These are phyloP conservation scores for Ectropis crepuscularia DNA, from an alignment of 2,888 invertebrate species.

Conservation along the genomic window DNA sequence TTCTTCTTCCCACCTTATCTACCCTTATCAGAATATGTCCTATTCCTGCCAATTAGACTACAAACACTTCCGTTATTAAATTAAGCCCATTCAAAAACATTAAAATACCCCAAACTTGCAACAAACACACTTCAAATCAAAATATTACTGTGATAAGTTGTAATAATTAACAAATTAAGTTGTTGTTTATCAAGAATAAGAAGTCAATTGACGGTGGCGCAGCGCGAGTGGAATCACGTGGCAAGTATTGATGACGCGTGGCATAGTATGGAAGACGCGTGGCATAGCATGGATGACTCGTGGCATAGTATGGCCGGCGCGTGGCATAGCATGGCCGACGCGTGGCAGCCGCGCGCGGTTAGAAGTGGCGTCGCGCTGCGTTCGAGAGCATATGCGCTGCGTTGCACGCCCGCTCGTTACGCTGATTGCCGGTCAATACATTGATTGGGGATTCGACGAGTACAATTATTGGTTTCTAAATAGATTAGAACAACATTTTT, in stretches of 20 bases:
- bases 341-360: conserved; percentile 69
- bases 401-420: conserved; percentile 25
- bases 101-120: too few species aligned
- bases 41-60: too few species aligned
- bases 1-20: too few species aligned
- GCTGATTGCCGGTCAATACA: conserved; percentile 28
- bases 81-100: too few species aligned
- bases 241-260: conserved; percentile 25
- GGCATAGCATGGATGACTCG: too few species aligned
- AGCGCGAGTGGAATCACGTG: conserved; percentile 69
- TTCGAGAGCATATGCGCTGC: conserved; percentile 74
- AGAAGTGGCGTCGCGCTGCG: conserved; percentile 70
- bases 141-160: not conserved
- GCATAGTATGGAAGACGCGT: too few species aligned
- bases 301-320: not conserved
- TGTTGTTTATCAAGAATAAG: conserved; percentile 35
- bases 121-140: too few species aligned
- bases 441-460: conserved; percentile 27
- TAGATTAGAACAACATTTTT: too few species aligned
- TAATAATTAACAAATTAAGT: not conserved
- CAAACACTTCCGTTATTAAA: too few species aligned
- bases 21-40: too few species aligned
- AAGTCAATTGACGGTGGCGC: conserved; percentile 52
- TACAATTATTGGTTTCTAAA: conserved; percentile 5
- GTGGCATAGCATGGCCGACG: conserved; percentile 15